Evolutionary conservation across 1,140 invertebrate genomes (phyloP), one percentile per base, ranked within the genome.

Genomic region (Latrodectus geometricus): DNA sequence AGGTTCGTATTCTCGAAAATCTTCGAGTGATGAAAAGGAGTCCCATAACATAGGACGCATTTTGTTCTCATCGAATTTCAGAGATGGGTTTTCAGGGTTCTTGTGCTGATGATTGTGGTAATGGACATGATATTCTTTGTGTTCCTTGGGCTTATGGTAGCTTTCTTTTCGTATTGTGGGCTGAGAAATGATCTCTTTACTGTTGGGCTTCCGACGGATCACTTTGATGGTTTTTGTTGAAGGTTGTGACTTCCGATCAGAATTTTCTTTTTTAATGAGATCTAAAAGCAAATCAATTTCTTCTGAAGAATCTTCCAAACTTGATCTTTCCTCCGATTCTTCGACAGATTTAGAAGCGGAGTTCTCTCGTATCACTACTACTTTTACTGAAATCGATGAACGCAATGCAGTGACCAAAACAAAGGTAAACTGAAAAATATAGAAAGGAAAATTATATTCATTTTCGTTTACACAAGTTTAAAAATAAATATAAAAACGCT

Each of bases 91-190:
- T 70, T 20, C 54, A 35, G n/a, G 15, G 14, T 4, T n/a, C 17
- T 86, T 70, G 20, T 86, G 83, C 23, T 86, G 83, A 11, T 86
- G 83, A 49, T 56, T 86, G 21, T 86, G 83, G 9, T 86, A 86
- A 49, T 86, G 83, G 17, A 86, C 68, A 66, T 86, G 83, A 21
- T 77, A 86, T 78, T 86, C 83, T 23, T 86, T 86, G 12, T 52
- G 20, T 8, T 56, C 14, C 0, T 78, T 78, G 1, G 83, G 74
- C n/a, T 7, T 50, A 14, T 56, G 72, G n/a, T 4, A 70, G 8
- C 9, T 50, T 78, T 86, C 83, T 8, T 78, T 77, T 11, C 75
- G 14, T 8, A 61, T 20, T 17, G 66, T 86, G 23, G 56, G 35
- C 48, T 83, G 23, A n/a, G 72, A 9, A 4, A 20, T 48, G 15